Evolutionary conservation across 2,888 invertebrate genomes (phyloP), one percentile per base, ranked within the genome.

Genomic region (Acleris laterana): DNA sequence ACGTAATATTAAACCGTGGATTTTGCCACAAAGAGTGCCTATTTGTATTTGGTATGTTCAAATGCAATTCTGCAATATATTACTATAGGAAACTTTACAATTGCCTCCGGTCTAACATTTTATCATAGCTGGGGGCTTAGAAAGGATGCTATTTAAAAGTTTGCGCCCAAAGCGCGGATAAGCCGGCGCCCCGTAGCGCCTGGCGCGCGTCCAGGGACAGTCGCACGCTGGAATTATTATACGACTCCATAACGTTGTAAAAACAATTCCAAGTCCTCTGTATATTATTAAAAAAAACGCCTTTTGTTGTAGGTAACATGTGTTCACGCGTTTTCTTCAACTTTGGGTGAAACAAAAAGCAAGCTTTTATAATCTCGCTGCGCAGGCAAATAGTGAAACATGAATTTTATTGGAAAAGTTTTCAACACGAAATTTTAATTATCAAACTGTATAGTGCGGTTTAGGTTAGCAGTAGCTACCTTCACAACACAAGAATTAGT

Each of bases 191-290:
- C 82, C 73, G 78, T 74, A 73, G 77, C 77, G 76, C 71, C 78
- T 88, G 88, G 88, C 87, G 72, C 68, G 64, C 68, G 62, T 82
- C 87, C 88, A 88, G 75, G 76, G 76, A 74, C 75, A 69, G 74
- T 80, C 80, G 77, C 77, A 79, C 73, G 79, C 82, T 78, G 79
- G 82, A 86, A 87, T 87, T 85, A 87, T 85, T 85, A 83, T 85
- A 87, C 84, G 77, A 81, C 84, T 83, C 80, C 77, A 80, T 83
- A 78, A 78, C 79, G 76, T 75, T 70, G 73, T 71, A 77, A 78
- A 79, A 79, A 81, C 77, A 75, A 75, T 76, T 76, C 72, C 75
- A 75, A 71, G 71, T 75, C 69, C 69, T 72, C 63, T 59, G 32
- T 25, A 28, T 22, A 19, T 52, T 52, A 46, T 2, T 46, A 11